Conservation (phyloP, 2,113 vertebrate species). For the Muntiacus reevesi region DNA sequence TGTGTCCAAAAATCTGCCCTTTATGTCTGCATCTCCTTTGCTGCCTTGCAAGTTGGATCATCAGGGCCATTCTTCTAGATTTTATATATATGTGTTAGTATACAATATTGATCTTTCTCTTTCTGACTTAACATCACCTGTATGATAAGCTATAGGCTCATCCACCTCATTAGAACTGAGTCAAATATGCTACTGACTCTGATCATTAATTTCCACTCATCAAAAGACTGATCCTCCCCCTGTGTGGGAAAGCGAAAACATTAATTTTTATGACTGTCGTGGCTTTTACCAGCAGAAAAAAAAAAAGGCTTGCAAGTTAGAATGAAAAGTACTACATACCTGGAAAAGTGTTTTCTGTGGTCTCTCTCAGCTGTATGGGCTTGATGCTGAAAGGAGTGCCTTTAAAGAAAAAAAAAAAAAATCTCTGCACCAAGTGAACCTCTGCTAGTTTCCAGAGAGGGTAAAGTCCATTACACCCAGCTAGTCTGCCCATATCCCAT, state of each 20-base stretch:
- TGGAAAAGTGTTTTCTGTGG: neutral
- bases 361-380: neutral
- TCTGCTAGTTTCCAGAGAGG: neutral
- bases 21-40: neutral
- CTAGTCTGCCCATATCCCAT: no score
- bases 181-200: neutral
- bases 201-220: neutral
- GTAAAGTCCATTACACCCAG: accelerated
- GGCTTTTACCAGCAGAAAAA: neutral
- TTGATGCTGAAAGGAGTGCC: neutral
- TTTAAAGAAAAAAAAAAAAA: neutral
- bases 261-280: neutral
- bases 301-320: neutral
- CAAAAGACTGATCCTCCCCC: neutral
- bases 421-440: neutral
- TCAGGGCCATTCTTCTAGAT: neutral
- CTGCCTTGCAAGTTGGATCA: neutral
- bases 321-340: neutral
- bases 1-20: neutral
- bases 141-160: neutral
- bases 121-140: neutral
- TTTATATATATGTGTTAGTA: neutral
- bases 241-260: neutral
- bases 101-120: neutral
- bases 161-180: neutral